Conservation (phyloP, 2,888 invertebrate genomes). For the Cosmopolites sordidus region DNA sequence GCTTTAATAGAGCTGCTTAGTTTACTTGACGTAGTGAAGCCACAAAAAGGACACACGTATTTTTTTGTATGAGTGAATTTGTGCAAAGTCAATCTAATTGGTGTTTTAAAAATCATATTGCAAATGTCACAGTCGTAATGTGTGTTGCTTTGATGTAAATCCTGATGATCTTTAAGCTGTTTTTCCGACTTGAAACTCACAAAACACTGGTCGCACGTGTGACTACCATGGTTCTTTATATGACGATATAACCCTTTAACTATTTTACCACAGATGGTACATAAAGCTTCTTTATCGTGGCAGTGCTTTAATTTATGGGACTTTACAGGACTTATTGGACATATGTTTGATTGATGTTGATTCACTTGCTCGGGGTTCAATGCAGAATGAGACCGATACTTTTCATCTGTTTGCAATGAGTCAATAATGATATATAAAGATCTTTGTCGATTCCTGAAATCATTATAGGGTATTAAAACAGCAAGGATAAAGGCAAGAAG, state of each 20-base stretch:
- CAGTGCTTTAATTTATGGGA: too few relatives aligned
- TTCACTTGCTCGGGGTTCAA: too few relatives aligned
- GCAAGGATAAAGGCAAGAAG: too few relatives aligned
- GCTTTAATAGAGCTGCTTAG: constrained; percentile 18
- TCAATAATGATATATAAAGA: too few relatives aligned
- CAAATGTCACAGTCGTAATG: constrained; percentile 33
- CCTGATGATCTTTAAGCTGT: constrained; percentile 28
- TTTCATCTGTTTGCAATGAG: too few relatives aligned
- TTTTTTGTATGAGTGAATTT: constrained; percentile 27
- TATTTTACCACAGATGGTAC: constrained; percentile 16
- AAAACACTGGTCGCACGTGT: constrained; percentile 24
- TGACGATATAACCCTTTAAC: constrained; percentile 19
- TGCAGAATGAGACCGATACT: too few relatives aligned
- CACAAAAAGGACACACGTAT: constrained; percentile 29
- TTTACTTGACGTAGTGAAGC: constrained; percentile 21
- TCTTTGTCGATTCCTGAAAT: too few relatives aligned
- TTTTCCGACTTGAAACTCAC: constrained; percentile 19
- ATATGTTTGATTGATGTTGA: too few relatives aligned
- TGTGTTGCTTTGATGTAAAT: constrained; percentile 23
- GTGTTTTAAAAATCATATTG: constrained; percentile 29
- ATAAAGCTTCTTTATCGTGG: neutral
- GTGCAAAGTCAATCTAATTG: constrained; percentile 31
- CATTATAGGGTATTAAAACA: too few relatives aligned
- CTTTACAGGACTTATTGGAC: too few relatives aligned
- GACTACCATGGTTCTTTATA: constrained; percentile 17